These are phyloP conservation scores for Macrosteles quadrilineatus DNA, from an alignment of 1,140 invertebrate genomes.

Conservation along the genomic window DNA sequence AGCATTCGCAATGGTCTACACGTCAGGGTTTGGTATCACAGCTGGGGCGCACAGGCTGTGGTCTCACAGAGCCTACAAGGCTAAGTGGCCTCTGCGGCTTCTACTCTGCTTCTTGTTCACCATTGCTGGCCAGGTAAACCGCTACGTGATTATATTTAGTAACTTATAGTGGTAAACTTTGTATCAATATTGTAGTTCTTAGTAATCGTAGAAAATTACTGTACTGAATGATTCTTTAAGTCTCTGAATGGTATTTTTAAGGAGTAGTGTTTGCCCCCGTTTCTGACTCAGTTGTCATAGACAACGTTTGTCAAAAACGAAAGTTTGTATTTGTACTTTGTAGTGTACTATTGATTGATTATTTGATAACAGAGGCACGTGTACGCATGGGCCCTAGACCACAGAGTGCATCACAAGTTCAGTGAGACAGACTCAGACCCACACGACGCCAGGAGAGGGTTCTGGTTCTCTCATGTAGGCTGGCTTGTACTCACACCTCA, in stretches of 20 bases:
- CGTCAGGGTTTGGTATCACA: conserved; percentile 73
- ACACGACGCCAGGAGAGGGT: conserved; percentile 76
- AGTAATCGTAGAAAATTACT: background rate
- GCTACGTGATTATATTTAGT: conserved; percentile 36
- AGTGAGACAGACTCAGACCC: conserved; percentile 80
- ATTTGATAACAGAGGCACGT: conserved; percentile 70
- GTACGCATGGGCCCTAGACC: conserved; percentile 77
- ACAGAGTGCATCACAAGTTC: conserved; percentile 82
- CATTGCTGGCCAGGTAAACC: conserved; percentile 77
- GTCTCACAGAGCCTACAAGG: conserved; percentile 88
- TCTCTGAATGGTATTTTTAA: conserved; percentile 29
- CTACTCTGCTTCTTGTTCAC: conserved; percentile 78
- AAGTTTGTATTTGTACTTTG: too few species aligned
- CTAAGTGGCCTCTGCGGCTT: conserved; percentile 74
- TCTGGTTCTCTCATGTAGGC: conserved; percentile 80
- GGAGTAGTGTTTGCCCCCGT: conserved; percentile 28
- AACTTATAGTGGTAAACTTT: background rate
- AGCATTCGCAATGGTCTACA: conserved; percentile 66
- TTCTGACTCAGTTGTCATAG: too few species aligned
- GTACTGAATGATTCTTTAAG: conserved; percentile 21
- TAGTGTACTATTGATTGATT: too few species aligned
- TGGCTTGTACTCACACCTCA: conserved; percentile 79
- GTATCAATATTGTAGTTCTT: too few species aligned
- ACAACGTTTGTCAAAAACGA: too few species aligned
- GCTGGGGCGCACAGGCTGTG: conserved; percentile 88